Evolutionary conservation across 2,888 invertebrate species (phyloP), one percentile per base, ranked within the genome.

Genomic region (Mesoligia furuncula): DNA sequence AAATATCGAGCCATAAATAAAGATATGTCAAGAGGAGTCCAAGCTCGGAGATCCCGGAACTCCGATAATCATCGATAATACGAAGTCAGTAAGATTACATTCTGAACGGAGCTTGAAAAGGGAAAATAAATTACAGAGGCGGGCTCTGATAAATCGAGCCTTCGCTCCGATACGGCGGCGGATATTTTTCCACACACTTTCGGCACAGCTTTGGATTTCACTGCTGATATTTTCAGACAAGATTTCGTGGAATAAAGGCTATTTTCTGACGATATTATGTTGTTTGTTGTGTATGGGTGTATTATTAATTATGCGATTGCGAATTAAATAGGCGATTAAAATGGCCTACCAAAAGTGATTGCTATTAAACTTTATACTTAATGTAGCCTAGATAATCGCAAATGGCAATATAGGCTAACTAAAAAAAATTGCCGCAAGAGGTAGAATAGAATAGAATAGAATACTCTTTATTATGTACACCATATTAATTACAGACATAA

Each of bases 91-190:
- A 81, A 83, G 85, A 88, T 87, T 85, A 89, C 85, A 81, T 89
- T 87, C 80, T 72, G 75, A 79, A 88, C 77, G 66, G 80, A 75
- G 42, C 72, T 76, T 85, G 83, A 86, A 84, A 86, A 89, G 82
- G 85, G 81, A 89, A 86, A 84, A 88, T 88, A 88, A 89, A 88
- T 89, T 79, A 86, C 75, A 71, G 61, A 71, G 70, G 80, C 83
- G 62, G 64, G 73, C 76, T 54, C 71, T 88, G 83, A 88, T 89
- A 88, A 89, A 89, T 89, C 75, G 89, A 66, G 48, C 71, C 64
- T 48, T 68, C 62, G 78, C 42, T 61, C 65, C 42, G 73, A 68
- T 57, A 81, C 77, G 84, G 70, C 74, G 74, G 65, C 80, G 57
- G 70, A 48, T 75, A 83, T 84, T 86, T 85, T 80, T 81, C 74